phyloP scores from a whole-genome alignment of 2,797 vertebrate species.

The Denticeps clupeoides region DNA sequence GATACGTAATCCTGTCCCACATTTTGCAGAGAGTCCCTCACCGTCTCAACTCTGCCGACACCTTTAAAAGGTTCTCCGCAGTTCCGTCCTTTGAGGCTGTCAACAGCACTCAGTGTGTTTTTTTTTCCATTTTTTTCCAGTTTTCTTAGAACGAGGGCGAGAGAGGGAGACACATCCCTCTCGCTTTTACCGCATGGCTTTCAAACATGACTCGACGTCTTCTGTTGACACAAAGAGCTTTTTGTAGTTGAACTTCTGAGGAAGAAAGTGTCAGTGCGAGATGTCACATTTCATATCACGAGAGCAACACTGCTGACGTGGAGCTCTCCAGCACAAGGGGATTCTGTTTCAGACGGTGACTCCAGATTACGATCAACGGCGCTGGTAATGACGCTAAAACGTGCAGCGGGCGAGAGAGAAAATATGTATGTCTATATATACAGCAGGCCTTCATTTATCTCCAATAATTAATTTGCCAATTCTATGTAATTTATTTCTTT shows the following conservation, averaged over 20 bases:
- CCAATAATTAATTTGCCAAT: slow-evolving; percentile 18
- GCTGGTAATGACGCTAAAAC: slow-evolving; percentile 15
- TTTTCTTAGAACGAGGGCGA: slow-evolving; percentile 1
- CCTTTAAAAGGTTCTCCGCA: slow-evolving; percentile 19
- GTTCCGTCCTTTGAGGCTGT: slow-evolving; percentile 1
- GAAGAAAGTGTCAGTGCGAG: slow-evolving; percentile 45
- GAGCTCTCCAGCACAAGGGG: background rate
- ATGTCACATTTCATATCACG: slow-evolving; percentile 34
- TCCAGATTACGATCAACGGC: slow-evolving; percentile 30
- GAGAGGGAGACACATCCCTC: slow-evolving; percentile 27
- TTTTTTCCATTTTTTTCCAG: no score
- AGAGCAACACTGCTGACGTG: background rate
- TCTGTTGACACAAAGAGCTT: slow-evolving; percentile 51
- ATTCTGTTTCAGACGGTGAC: slow-evolving; percentile 11
- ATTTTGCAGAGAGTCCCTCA: background rate
- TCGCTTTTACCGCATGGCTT: slow-evolving; percentile 36
- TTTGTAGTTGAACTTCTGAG: slow-evolving; percentile 44
- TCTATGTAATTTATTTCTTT: slow-evolving; percentile 14
- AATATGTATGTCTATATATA: slow-evolving; percentile 10
- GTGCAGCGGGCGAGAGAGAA: slow-evolving; percentile 11
- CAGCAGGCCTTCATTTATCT: background rate
- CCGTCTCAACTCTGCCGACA: background rate
- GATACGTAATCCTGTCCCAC: slow-evolving; percentile 3
- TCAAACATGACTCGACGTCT: slow-evolving; percentile 45
- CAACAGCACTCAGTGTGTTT: background rate